A percentile compares a stretch with the other conserved stretches of the same genome.
Conservation (phyloP, 1,140 invertebrate species). For the Drosophila baimaii region DNA sequence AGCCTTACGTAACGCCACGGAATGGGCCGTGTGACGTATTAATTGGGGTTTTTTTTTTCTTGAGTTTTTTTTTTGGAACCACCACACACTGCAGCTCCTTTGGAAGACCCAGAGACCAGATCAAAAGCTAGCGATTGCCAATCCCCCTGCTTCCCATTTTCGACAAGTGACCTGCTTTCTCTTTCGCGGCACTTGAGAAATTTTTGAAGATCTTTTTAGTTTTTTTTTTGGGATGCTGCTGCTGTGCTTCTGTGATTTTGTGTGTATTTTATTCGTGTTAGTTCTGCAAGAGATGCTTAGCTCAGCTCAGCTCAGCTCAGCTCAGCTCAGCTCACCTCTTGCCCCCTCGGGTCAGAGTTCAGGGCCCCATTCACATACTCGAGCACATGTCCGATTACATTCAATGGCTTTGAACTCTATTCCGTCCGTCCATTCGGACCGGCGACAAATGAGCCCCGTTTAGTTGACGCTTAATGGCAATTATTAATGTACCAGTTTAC, state of each 20-base stretch:
- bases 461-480: slow-evolving; percentile 65
- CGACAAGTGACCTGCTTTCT: slow-evolving; percentile 83
- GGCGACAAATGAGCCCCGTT: slow-evolving; percentile 41
- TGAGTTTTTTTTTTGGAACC: background rate
- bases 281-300: slow-evolving; percentile 24
- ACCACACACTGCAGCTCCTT: slow-evolving; percentile 31
- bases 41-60: slow-evolving; percentile 65
- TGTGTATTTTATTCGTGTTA: background rate
- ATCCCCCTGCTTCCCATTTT: slow-evolving; percentile 50
- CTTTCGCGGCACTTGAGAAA: slow-evolving; percentile 55
- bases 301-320: no score
- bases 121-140: slow-evolving; percentile 63
- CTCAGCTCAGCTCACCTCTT: no score
- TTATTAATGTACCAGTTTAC: slow-evolving; percentile 75
- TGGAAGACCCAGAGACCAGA: slow-evolving; percentile 15
- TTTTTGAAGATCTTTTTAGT: slow-evolving; percentile 30
- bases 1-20: slow-evolving; percentile 53
- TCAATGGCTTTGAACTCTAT: slow-evolving; percentile 75
- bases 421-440: background rate
- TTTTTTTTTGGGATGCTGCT: slow-evolving; percentile 7
- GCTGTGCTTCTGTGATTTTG: background rate
- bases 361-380: background rate
- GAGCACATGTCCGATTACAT: slow-evolving; percentile 46
- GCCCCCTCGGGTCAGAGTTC: slow-evolving; percentile 45
- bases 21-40: slow-evolving; percentile 63